Base-by-base conservation (phyloP, 2,888 invertebrate species). In the Catocala nupta region DNA sequence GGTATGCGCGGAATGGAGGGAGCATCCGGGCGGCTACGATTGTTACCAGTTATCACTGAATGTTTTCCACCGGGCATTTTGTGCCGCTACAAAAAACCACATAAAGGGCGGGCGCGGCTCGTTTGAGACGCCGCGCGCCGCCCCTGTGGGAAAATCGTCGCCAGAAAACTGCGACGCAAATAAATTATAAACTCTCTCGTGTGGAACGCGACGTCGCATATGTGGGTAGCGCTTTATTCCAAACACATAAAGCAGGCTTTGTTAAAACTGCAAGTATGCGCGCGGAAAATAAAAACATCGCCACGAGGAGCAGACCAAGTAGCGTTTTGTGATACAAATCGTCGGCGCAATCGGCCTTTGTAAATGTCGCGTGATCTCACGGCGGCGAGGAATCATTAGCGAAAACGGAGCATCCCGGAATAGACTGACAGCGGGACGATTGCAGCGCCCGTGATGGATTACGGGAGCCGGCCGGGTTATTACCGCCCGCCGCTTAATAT, bases 21-120 rank as follows among this genome's bases (percentile, higher is more conserved):
- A 87, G 92, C 93, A 92, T 94, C 94, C 94, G 93, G 86, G 89
- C 93, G 92, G 92, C 93, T 89, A 89, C 94, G 94, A 93, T 93
- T 94, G 93, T 94, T 92, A 88, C 93, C 93, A 92, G 94, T 93
- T 94, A 94, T 94, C 93, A 93, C 94, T 92, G 94, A 92, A 92
- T 93, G 93, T 93, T 94, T 93, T 93, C 90, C 92, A 91, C 90
- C 83, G 89, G 89, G 92, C 89, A 93, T 94, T 93, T 91, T 91
- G 90, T 92, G 90, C 86, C 86, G 91, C 88, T 88, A 91, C 92
- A 93, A 93, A 94, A 93, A 93, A 90, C 90, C 90, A 89, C 93
- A 93, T 91, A 93, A 93, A 93, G 93, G 94, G 91, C 92, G 90
- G 90, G 89, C 87, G 89, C 90, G 91, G 90, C 89, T 90, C 93